Base-by-base conservation (phyloP, 2,888 invertebrate species). In the Lycaena phlaeas region DNA sequence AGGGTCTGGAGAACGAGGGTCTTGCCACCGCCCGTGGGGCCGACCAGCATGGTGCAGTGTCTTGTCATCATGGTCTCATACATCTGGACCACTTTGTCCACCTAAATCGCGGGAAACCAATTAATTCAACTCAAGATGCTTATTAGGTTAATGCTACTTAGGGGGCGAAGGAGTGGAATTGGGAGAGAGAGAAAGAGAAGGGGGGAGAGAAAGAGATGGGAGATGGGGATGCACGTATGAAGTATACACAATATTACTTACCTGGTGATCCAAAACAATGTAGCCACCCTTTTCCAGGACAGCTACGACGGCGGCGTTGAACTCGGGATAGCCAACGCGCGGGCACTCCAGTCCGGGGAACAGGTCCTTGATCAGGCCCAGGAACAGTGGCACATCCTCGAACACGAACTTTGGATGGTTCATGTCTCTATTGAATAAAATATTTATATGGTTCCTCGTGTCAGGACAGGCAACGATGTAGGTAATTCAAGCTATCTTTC, bases 11-110 rank as follows among this genome's bases (percentile, higher is more conserved):
- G 88, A 22, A 97, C 92, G 26, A 96, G 93, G 1, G 93, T 89
- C 82, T 97, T 97, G 11, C 97, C 97, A 14, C 96, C 95, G 15
- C 96, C 95, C 3, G 96, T 96, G 12, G 96, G 95, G 0, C 97
- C 97, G 2, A 96, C 93, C 47, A 97, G 70, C 95, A 97, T 96
- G 2, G 92, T 90, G 38, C 94, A 95, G 75, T 96, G 96, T 26
- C 96, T 88, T 1, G 94, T 96, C 93, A 95, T 93, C 95, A 96
- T 96, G 1, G 95, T 95, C 81, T 97, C 96, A 64, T 96, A 95
- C 68, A 97, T 64, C 71, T 97, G 96, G 3, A 96, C 90, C 12
- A 96, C 90, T 87, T 95, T 95, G 63, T 94, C 93, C 45, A 93
- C 88, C 93, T 94, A 3, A 51, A 44, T 43, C 46, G 26, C 31